Percentiles rank a stretch among this genome's conserved stretches.
phyloP scores from a whole-genome alignment of 2,113 vertebrate genomes.

The Cyrtonyx montezumae region DNA sequence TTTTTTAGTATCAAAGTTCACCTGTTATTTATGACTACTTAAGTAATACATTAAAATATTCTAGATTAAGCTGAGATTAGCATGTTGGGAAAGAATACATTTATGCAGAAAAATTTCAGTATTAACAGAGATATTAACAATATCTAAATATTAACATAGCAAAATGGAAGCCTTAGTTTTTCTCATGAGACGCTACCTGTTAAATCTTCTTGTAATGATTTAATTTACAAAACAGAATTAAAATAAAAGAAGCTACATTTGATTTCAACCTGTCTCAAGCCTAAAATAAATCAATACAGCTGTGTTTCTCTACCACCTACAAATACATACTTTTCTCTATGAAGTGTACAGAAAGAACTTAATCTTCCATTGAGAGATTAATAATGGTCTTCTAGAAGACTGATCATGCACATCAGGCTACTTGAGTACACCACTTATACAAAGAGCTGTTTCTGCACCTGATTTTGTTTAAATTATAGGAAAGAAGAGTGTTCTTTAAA shows the following conservation, averaged over 20 bases:
- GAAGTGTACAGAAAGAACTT: neutral
- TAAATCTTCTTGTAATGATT: neutral
- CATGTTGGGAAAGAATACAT: neutral
- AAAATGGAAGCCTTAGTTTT: neutral
- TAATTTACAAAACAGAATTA: neutral
- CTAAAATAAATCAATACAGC: neutral
- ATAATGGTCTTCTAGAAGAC: neutral
- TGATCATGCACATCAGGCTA: neutral
- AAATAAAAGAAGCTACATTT: neutral
- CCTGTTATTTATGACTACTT: neutral
- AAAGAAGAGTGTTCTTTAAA: neutral
- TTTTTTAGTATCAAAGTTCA: neutral
- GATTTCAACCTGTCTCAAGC: neutral
- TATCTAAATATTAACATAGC: neutral
- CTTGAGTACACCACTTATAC: neutral
- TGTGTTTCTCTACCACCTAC: neutral
- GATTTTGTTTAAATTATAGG: neutral
- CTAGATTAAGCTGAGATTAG: neutral
- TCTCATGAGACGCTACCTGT: neutral
- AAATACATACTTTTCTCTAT: neutral
- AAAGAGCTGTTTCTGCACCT: neutral
- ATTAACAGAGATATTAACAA: neutral
- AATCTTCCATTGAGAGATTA: neutral
- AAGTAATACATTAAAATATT: neutral
- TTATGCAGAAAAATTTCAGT: neutral